These are phyloP conservation scores for Bombus waltoni DNA, from an alignment of 1,140 invertebrate genomes.

Conservation along the genomic window DNA sequence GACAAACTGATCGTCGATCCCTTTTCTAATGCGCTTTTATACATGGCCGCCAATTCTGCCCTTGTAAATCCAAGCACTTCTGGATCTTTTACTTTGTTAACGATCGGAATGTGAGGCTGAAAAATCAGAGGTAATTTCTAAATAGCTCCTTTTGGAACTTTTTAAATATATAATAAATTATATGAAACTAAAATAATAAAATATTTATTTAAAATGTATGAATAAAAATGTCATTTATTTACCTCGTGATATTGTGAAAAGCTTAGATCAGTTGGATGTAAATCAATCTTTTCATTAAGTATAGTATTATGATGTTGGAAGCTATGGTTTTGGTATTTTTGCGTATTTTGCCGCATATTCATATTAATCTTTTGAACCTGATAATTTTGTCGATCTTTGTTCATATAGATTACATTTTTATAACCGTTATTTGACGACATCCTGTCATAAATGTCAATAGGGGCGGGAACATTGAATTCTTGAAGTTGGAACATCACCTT, in stretches of 20 bases:
- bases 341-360: neutral
- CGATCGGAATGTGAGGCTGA: slow-evolving; percentile 1
- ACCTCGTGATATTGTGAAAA: slow-evolving; percentile 51
- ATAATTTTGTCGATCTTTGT: neutral
- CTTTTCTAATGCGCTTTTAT: slow-evolving; percentile 70
- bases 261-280: slow-evolving; percentile 2
- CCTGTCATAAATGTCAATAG: slow-evolving; percentile 18
- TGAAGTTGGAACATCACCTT: slow-evolving; percentile 72
- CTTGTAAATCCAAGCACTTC: slow-evolving; percentile 57
- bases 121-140: neutral
- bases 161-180: neutral
- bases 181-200: neutral
- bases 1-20: slow-evolving; percentile 65
- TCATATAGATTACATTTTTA: neutral
- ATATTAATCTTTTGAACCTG: slow-evolving; percentile 37
- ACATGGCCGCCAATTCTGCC: slow-evolving; percentile 65
- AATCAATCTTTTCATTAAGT: slow-evolving; percentile 5
- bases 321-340: slow-evolving; percentile 15
- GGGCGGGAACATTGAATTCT: slow-evolving; percentile 60
- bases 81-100: slow-evolving; percentile 33
- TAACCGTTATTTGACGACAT: slow-evolving; percentile 21
- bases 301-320: neutral
- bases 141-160: neutral
- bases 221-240: neutral
- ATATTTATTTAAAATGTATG: neutral